phyloP scores from a whole-genome alignment of 2,797 vertebrate species.

The Aselliscus stoliczkanus region DNA sequence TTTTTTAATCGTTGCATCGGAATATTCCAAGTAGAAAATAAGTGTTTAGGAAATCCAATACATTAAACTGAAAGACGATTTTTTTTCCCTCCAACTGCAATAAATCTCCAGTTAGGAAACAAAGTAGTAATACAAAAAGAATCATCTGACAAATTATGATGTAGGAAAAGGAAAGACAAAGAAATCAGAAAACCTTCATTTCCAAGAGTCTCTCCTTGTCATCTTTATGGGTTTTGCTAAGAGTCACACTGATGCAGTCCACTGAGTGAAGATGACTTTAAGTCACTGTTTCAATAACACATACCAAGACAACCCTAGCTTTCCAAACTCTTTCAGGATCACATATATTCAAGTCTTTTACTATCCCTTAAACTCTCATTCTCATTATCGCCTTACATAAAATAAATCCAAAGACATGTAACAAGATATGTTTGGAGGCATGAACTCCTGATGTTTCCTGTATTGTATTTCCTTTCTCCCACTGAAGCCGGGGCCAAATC shows the following conservation, averaged over 20 bases:
- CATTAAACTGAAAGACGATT: not conserved
- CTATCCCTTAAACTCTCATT: not conserved
- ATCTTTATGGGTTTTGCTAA: not conserved
- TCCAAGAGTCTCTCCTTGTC: conserved; percentile 25
- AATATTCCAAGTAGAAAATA: conserved; percentile 22
- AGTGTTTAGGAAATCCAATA: not conserved
- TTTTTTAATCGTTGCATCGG: conserved; percentile 17
- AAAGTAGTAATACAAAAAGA: conserved; percentile 35
- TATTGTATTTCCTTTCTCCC: not conserved
- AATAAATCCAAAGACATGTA: not conserved
- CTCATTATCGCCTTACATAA: not conserved
- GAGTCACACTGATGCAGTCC: not conserved
- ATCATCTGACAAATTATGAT: conserved; percentile 26
- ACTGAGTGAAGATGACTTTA: not conserved
- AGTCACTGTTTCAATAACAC: conserved; percentile 6
- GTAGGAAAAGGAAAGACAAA: not conserved
- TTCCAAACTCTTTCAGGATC: not conserved
- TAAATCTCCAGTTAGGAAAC: not conserved
- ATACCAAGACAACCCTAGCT: not conserved
- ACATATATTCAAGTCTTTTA: not conserved
- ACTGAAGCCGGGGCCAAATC: not conserved
- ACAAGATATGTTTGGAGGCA: not conserved
- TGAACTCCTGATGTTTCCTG: not conserved
- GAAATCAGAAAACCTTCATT: not conserved
- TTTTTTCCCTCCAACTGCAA: conserved; percentile 20